Base-by-base conservation (phyloP, 1,140 invertebrate species). In the Oedothorax gibbosus region DNA sequence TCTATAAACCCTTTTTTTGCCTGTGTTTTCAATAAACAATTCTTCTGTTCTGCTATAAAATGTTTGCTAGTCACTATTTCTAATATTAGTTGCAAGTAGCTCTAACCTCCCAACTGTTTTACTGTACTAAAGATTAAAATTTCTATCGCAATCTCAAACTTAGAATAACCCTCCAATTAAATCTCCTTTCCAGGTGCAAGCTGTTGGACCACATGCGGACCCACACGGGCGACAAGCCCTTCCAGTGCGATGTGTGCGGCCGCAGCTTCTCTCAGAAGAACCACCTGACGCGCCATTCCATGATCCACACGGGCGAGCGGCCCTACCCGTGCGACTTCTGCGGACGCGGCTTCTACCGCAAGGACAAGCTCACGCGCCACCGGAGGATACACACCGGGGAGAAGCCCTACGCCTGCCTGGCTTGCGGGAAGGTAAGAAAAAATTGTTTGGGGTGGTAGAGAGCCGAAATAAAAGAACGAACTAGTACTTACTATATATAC, bases 311-410 rank as follows among this genome's bases (percentile, higher is more conserved):
- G 0, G 95, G 95, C 9, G 96, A 98, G 88, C 92, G 94, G 53
- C 97, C 97, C 90, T 97, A 96, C 89, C 93, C 94, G 62, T 98
- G 96, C 88, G 95, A 96, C 88, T 95, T 93, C 88, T 98, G 95
- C 89, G 92, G 91, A 56, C 96, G 96, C 90, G 94, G 93, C 11
- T 97, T 97, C 90, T 96, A 97, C 0, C 92, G 97, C 18, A 96
- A 97, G 86, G 98, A 98, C 88, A 98, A 97, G 21, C 90, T 92
- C 57, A 91, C 90, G 87, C 90, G 91, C 75, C 97, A 98, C 90
- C 92, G 96, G 85, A 92, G 97, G 81, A 97, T 98, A 66, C 98
- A 99, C 88, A 98, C 96, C 21, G 94, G 94, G 93, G 88, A 86
- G 86, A 85, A 83, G 21, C 87, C 87, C 7, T 87, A 87, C 73